Percentiles rank a stretch among this genome's conserved stretches.
Evolutionary conservation across 2,797 vertebrate genomes (phyloP).

Genomic region (Leptatherina wallacei): DNA sequence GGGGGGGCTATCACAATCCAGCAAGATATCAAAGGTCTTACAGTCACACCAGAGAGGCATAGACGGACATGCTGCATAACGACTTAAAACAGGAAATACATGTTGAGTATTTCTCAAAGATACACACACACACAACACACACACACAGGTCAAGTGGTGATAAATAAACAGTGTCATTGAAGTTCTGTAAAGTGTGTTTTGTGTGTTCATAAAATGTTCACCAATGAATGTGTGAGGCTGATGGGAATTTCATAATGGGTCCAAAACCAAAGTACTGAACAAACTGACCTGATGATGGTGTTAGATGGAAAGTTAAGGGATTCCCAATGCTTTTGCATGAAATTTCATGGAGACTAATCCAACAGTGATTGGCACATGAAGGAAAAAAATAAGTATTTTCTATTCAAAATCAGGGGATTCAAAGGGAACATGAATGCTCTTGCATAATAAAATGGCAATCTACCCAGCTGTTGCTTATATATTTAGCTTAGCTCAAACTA

Average conservation of each 20-base stretch:
- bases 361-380: neutral
- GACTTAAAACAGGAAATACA: conserved; percentile 34
- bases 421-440: neutral
- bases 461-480: neutral
- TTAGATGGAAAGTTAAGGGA: too few relatives aligned
- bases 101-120: conserved; percentile 5
- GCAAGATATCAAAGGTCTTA: conserved; percentile 70
- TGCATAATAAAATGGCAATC: neutral
- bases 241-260: neutral
- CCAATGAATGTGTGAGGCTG: neutral
- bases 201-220: conserved; percentile 42
- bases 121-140: conserved; percentile 32
- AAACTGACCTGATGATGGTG: too few relatives aligned
- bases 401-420: neutral
- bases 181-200: conserved; percentile 73
- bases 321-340: too few relatives aligned
- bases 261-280: too few relatives aligned
- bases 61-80: conserved; percentile 32
- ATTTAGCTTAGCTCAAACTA: neutral
- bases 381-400: too few relatives aligned
- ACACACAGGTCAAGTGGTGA: conserved; percentile 74
- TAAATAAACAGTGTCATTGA: conserved; percentile 82
- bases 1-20: conserved; percentile 63
- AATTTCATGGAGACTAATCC: too few relatives aligned
- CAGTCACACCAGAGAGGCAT: conserved; percentile 56